These are phyloP conservation scores for Girardinus metallicus DNA, from an alignment of 2,797 vertebrate genomes.

Conservation along the genomic window DNA sequence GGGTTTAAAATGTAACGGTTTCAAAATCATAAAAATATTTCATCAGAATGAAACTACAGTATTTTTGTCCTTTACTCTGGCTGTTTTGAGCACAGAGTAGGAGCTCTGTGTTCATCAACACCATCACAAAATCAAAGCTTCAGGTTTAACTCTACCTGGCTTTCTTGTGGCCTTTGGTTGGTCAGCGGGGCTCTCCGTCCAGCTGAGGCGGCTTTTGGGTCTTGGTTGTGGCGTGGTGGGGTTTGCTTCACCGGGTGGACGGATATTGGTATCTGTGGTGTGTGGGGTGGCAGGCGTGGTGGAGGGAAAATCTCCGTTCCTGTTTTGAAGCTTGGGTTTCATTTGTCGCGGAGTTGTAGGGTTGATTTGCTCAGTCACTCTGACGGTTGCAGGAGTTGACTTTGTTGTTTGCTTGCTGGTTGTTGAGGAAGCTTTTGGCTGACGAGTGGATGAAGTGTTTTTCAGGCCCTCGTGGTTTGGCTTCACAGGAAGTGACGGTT, in stretches of 20 bases:
- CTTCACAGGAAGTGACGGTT: constrained; percentile 8
- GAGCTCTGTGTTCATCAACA: background rate
- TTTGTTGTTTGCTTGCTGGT: constrained; percentile 33
- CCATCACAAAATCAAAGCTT: background rate
- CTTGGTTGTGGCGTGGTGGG: background rate
- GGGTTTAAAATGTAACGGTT: background rate
- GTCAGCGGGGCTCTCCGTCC: constrained; percentile 74
- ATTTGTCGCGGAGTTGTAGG: constrained; percentile 21
- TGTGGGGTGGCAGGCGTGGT: constrained; percentile 9
- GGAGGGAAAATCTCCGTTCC: constrained; percentile 12
- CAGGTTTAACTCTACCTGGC: constrained; percentile 59
- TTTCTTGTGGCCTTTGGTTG: constrained; percentile 66
- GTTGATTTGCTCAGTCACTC: background rate
- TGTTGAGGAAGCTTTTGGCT: constrained; percentile 23
- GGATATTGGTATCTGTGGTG: constrained; percentile 21
- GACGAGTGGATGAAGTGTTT: constrained; percentile 7
- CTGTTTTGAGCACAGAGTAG: background rate
- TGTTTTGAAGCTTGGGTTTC: constrained; percentile 33
- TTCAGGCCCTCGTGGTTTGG: constrained; percentile 6
- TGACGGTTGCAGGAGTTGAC: constrained; percentile 21
- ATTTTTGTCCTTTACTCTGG: background rate
- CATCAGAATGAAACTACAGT: too few relatives aligned
- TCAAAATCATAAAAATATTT: background rate
- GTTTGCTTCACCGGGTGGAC: background rate
- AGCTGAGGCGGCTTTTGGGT: constrained; percentile 67